A percentile compares a stretch with the other conserved stretches of the same genome.
Evolutionary conservation across 2,888 invertebrate species (phyloP).

Genomic region (Scaptomyza cyrtandrae): DNA sequence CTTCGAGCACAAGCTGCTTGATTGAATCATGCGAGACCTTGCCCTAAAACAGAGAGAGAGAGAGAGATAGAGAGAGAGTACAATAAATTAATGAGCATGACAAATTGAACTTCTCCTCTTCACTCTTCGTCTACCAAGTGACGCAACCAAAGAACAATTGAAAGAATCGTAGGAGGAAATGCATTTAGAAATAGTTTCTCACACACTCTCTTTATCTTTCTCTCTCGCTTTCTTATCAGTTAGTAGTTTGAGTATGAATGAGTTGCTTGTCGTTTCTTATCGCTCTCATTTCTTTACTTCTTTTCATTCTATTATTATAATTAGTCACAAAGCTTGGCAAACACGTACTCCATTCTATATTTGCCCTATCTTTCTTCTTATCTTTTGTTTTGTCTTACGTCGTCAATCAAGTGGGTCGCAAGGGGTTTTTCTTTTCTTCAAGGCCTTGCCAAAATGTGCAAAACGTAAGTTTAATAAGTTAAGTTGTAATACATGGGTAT

Average conservation of each 20-base stretch:
- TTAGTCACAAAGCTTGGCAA: constrained; percentile 7
- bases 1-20: constrained; percentile 91
- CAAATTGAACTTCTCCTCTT: constrained; percentile 45
- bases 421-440: constrained; percentile 3
- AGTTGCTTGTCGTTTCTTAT: constrained; percentile 1
- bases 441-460: constrained; percentile 37
- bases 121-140: constrained; percentile 6
- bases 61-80: too few relatives aligned
- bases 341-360: constrained; percentile 27
- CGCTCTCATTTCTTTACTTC: constrained; percentile 1
- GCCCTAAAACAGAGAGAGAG: too few relatives aligned
- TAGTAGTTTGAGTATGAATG: background rate
- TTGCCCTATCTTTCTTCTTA: constrained; percentile 33
- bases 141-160: constrained; percentile 31
- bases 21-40: constrained; percentile 87
- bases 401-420: constrained; percentile 34
- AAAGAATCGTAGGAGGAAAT: constrained; percentile 24
- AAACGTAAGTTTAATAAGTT: constrained; percentile 7
- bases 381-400: constrained; percentile 28
- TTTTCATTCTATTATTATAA: background rate
- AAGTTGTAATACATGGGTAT: constrained; percentile 13
- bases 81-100: constrained; percentile 64
- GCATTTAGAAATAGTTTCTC: constrained; percentile 9
- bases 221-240: background rate
- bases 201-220: constrained; percentile 7